phyloP scores from a whole-genome alignment of 2,888 invertebrate species.

The Harmothoe impar region DNA sequence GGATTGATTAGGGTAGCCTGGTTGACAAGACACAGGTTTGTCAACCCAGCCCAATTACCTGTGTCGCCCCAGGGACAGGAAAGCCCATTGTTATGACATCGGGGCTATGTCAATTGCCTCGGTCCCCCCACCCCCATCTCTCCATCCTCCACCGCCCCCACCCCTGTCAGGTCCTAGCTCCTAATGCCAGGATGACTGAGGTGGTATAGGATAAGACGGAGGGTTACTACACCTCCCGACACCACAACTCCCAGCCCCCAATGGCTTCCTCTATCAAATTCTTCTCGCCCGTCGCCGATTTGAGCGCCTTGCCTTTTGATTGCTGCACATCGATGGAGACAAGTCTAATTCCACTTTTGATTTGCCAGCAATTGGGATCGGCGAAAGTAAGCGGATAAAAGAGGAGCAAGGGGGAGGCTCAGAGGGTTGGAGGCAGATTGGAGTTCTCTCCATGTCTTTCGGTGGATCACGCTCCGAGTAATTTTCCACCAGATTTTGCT shows the following conservation, averaged over 20 bases:
- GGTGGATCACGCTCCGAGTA: slow-evolving; percentile 18
- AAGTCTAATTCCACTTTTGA: slow-evolving; percentile 39
- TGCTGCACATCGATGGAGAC: slow-evolving; percentile 14
- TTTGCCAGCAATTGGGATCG: slow-evolving; percentile 1
- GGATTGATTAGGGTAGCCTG: not conserved
- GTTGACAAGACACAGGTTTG: not conserved
- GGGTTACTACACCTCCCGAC: not conserved
- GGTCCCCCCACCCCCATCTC: slow-evolving; percentile 5
- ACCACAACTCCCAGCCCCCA: not conserved
- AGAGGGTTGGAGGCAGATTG: not conserved
- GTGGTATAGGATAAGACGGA: too few relatives aligned
- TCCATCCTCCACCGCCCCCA: not conserved
- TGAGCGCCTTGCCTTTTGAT: slow-evolving; percentile 32
- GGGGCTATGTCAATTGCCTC: slow-evolving; percentile 24
- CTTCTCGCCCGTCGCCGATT: not conserved
- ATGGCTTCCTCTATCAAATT: too few relatives aligned
- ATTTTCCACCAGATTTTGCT: not conserved
- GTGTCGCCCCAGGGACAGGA: slow-evolving; percentile 19
- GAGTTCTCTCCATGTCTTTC: not conserved
- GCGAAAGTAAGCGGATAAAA: not conserved
- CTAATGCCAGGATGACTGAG: not conserved
- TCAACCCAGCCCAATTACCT: slow-evolving; percentile 1
- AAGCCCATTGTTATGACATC: not conserved
- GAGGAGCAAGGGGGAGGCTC: not conserved
- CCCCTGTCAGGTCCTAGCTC: not conserved